phyloP scores from a whole-genome alignment of 2,888 invertebrate genomes.

The Clusia tigrina region DNA sequence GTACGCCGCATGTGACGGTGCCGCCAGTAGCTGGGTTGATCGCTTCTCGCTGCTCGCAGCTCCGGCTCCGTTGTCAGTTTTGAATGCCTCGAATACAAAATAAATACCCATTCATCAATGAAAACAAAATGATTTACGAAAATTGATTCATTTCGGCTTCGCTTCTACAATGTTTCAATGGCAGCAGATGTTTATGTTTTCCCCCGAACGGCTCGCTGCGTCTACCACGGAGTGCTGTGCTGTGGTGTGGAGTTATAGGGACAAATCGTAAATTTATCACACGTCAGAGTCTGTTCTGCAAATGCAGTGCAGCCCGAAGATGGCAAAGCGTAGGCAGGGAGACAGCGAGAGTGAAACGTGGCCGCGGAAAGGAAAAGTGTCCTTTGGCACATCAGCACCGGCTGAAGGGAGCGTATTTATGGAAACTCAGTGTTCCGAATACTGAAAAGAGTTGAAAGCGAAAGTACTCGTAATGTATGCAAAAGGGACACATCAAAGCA shows the following conservation, averaged over 20 bases:
- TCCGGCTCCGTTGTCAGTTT: conserved; percentile 36
- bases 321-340: too few species aligned
- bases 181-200: conserved; percentile 50
- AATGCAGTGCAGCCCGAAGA: too few species aligned
- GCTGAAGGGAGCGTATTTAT: too few species aligned
- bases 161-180: conserved; percentile 11
- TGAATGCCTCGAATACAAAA: conserved; percentile 8
- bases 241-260: conserved; percentile 40
- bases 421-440: too few species aligned
- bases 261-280: conserved; percentile 59
- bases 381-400: too few species aligned
- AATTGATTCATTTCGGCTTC: conserved; percentile 53
- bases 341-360: too few species aligned
- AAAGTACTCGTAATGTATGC: too few species aligned
- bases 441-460: too few species aligned
- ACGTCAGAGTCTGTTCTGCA: too few species aligned
- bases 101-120: conserved; percentile 26
- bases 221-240: not conserved
- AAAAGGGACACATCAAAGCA: too few species aligned
- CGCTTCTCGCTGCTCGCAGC: conserved; percentile 24
- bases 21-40: too few species aligned
- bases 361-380: too few species aligned
- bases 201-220: conserved; percentile 23
- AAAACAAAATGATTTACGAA: conserved; percentile 46
- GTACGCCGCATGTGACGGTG: not conserved